phyloP scores from a whole-genome alignment of 2,888 invertebrate genomes.

The Polydrusus tereticollis region DNA sequence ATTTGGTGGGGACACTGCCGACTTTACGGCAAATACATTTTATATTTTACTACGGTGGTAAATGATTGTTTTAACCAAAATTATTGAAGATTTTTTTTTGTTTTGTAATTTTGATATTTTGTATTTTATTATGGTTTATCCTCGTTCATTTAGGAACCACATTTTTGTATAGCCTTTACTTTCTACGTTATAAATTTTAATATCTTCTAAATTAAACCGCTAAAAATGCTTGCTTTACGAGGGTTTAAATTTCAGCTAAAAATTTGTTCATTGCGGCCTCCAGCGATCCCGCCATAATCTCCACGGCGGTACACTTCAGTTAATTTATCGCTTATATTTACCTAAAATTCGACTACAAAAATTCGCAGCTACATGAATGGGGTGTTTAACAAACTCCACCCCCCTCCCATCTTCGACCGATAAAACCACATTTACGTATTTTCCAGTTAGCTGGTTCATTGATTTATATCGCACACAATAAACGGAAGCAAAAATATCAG shows the following conservation, averaged over 20 bases:
- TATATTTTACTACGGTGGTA: too few species aligned
- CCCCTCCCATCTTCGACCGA: slow-evolving; percentile 76
- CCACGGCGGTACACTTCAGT: neutral
- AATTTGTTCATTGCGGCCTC: neutral
- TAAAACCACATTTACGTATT: slow-evolving; percentile 76
- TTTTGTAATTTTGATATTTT: too few species aligned
- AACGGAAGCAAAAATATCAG: neutral
- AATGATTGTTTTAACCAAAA: too few species aligned
- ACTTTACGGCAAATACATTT: too few species aligned
- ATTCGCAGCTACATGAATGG: slow-evolving; percentile 61
- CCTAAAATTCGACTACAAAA: slow-evolving; percentile 62
- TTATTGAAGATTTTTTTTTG: too few species aligned
- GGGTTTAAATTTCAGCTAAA: neutral
- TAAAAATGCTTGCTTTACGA: neutral
- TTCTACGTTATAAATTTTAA: too few species aligned
- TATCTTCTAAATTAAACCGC: neutral
- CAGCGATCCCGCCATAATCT: neutral
- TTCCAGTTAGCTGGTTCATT: slow-evolving; percentile 72
- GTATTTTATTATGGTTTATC: too few species aligned
- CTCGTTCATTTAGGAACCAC: too few species aligned
- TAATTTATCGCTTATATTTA: slow-evolving; percentile 40
- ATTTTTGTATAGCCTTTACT: too few species aligned
- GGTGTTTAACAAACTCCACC: slow-evolving; percentile 62
- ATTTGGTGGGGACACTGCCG: too few species aligned
- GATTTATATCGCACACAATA: slow-evolving; percentile 5